A percentile compares a stretch with the other conserved stretches of the same genome.
These are phyloP conservation scores for Eristalinus sepulchralis DNA, from an alignment of 2,888 invertebrate genomes.

Conservation along the genomic window DNA sequence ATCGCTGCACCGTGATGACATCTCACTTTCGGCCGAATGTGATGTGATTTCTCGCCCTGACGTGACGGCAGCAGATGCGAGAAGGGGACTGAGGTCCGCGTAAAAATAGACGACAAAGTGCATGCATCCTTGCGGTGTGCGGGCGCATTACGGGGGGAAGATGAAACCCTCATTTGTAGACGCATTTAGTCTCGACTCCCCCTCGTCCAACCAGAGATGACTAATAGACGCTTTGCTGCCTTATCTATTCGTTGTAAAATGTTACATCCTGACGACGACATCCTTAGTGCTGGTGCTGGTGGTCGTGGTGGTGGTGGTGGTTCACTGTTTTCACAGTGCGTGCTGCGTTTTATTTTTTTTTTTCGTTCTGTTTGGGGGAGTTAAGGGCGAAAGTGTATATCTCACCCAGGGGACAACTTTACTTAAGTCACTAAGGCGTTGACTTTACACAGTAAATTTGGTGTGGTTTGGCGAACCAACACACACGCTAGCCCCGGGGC, in stretches of 20 bases:
- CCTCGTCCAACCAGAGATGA: conserved; percentile 3
- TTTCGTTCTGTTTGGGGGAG: neutral
- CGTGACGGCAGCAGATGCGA: conserved; percentile 56
- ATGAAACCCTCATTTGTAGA: conserved; percentile 1
- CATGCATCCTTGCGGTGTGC: conserved; percentile 43
- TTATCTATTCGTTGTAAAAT: conserved; percentile 13
- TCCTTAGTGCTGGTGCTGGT: conserved; percentile 3
- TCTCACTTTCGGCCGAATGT: conserved; percentile 57
- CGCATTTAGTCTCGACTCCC: neutral
- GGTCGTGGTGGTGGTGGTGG: conserved; percentile 29
- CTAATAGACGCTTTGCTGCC: conserved; percentile 43
- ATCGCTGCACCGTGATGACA: conserved; percentile 66
- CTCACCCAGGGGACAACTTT: conserved; percentile 67
- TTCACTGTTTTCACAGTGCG: conserved; percentile 51
- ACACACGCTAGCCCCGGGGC: conserved; percentile 50
- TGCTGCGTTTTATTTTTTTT: neutral
- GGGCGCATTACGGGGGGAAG: neutral
- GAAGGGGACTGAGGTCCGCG: neutral
- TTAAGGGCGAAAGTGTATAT: conserved; percentile 47
- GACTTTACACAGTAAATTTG: conserved; percentile 63
- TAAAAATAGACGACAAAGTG: neutral
- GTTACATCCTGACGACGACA: conserved; percentile 6
- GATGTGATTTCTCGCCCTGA: conserved; percentile 52
- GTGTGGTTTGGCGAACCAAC: conserved; percentile 27
- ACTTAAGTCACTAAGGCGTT: conserved; percentile 69